Base-by-base conservation (phyloP, 1,140 invertebrate genomes). In the Spodoptera frugiperda region DNA sequence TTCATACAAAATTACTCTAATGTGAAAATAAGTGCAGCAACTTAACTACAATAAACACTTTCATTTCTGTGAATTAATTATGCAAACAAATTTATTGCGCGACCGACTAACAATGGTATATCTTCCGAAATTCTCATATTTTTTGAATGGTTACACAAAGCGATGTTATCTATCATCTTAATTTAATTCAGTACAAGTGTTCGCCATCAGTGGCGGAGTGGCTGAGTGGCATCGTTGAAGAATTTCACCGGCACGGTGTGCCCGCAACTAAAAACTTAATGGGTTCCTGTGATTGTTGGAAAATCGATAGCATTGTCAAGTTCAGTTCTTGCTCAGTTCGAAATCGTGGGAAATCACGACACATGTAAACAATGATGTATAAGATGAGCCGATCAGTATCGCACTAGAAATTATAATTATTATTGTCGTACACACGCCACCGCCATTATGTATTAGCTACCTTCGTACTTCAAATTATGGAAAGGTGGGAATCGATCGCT, bases 331-430 rank as follows among this genome's bases (percentile, higher is more conserved):
- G 78, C 70, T 74, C 70, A 67, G 53, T 78, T 82, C 61, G 84
- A 87, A 87, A 87, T 80, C 84, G 84, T 87, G 86, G 76, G 86
- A 87, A 79, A 57, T 39, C 44, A 75, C 61, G 77, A 73, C 55
- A 73, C 77, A 78, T 53, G 72, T 73, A 74, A 84, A 81, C 76
- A 86, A 76, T 68, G 25, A 55, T 21, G 17, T 33, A 21, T 75
- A 46, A 74, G 71, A 74, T 57, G 68, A 73, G 19, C 30, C 55
- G 71, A 73, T 75, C 33, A 54, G 72, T 75, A 75, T 75, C 72
- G 72, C 59, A 65, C 72, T 49, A 63, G 59, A 63, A 75, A 75
- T 65, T 53, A 75, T 75, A 25, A 39, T 61, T 61, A 61, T 74
- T 49, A 39, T 70, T 70, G 49, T 14, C n/a, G 30, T 39, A 49